A percentile compares a stretch with the other conserved stretches of the same genome.
phyloP scores from a whole-genome alignment of 2,797 vertebrate genomes.

The Mionectes olivaceus region DNA sequence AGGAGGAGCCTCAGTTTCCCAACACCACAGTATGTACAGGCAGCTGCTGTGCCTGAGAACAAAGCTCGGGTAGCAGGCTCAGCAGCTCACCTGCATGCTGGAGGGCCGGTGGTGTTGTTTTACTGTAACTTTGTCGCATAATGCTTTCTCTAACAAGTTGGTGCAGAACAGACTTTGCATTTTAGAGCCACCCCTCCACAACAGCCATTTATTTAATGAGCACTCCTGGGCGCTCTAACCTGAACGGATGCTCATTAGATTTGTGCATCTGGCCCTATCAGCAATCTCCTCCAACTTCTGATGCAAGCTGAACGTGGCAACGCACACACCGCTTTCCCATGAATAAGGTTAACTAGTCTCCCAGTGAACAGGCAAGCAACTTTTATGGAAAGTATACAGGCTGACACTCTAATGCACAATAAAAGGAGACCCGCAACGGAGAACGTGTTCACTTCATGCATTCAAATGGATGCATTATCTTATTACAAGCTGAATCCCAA shows the following conservation, averaged over 20 bases:
- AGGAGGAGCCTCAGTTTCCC: not conserved
- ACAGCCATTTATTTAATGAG: conserved; percentile 77
- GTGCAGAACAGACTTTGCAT: not conserved
- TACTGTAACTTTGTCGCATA: not conserved
- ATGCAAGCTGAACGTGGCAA: conserved; percentile 44
- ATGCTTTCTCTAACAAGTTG: conserved; percentile 47
- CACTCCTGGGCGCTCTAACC: conserved; percentile 77
- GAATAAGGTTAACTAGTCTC: conserved; percentile 64
- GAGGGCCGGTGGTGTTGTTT: not conserved
- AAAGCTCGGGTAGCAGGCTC: not conserved
- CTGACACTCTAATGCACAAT: conserved; percentile 44
- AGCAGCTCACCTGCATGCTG: not conserved
- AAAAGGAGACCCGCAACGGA: not conserved
- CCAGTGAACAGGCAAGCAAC: conserved; percentile 63
- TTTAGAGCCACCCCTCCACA: conserved; percentile 54
- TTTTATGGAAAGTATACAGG: not conserved
- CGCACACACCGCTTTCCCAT: not conserved
- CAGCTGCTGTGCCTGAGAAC: not conserved
- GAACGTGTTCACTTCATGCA: not conserved
- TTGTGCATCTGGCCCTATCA: conserved; percentile 73
- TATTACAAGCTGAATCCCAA: not conserved
- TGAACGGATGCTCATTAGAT: conserved; percentile 76
- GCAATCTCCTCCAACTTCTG: conserved; percentile 72
- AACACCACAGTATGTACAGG: not conserved
- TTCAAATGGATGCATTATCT: conserved; percentile 57